Percentiles rank a stretch among this genome's conserved stretches.
Conservation (phyloP, 2,797 vertebrate genomes). For the Catostomus latipinnis region DNA sequence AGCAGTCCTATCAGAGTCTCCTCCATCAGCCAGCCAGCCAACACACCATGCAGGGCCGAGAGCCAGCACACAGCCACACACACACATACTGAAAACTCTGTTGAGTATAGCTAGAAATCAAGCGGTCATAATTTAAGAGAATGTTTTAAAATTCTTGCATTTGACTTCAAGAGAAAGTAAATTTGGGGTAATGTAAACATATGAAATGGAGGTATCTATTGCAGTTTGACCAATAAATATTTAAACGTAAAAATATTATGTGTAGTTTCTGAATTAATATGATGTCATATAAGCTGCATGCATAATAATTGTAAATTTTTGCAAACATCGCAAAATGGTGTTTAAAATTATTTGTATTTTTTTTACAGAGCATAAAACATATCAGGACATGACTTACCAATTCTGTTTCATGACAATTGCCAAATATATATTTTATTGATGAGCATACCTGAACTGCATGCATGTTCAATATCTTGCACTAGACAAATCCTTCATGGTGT, state of each 20-base stretch:
- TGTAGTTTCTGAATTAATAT: not conserved
- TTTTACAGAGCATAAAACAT: too few species aligned
- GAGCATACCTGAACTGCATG: not conserved
- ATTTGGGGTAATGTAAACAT: not conserved
- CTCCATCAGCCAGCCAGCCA: conserved; percentile 69
- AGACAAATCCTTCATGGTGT: conserved; percentile 13
- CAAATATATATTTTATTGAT: not conserved
- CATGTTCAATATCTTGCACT: not conserved
- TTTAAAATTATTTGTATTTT: too few species aligned
- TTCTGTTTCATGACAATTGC: too few species aligned
- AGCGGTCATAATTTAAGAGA: not conserved
- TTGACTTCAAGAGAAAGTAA: conserved; percentile 2
- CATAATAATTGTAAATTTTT: not conserved
- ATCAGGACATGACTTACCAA: too few species aligned
- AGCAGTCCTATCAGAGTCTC: conserved; percentile 71
- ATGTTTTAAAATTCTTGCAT: conserved; percentile 14
- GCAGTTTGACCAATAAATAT: not conserved
- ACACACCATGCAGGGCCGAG: conserved; percentile 55
- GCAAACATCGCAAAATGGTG: too few species aligned
- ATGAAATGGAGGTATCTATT: too few species aligned
- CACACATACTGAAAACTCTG: conserved; percentile 26
- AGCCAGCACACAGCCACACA: conserved; percentile 57
- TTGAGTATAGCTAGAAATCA: too few species aligned
- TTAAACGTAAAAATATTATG: not conserved
- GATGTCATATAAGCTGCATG: not conserved